Percentiles rank a stretch among this genome's conserved stretches.
phyloP scores from a whole-genome alignment of 1,140 invertebrate species.

The Leptopilina boulardi region DNA sequence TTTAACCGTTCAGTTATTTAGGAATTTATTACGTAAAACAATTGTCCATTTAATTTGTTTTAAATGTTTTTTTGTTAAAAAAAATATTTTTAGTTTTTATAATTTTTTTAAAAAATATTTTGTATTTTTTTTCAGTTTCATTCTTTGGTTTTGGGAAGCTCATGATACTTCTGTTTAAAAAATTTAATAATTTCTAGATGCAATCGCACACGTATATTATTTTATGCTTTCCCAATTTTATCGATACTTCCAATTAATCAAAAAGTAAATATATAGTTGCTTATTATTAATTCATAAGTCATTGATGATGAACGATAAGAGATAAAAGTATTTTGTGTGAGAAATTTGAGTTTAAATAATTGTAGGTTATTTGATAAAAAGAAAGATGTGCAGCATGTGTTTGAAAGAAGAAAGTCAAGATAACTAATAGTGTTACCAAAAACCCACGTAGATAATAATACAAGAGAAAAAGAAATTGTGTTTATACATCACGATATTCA shows the following conservation, averaged over 20 bases:
- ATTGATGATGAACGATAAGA: conserved; percentile 13
- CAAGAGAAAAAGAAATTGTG: conserved; percentile 43
- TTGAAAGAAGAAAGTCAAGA: conserved; percentile 4
- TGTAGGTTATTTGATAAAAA: conserved; percentile 3
- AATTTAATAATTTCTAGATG: too few relatives aligned
- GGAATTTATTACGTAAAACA: background rate
- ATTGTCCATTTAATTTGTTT: background rate
- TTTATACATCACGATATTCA: conserved; percentile 57
- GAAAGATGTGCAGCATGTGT: conserved; percentile 4
- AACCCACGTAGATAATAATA: conserved; percentile 24
- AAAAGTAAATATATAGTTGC: background rate
- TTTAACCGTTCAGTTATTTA: background rate
- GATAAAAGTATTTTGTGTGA: conserved; percentile 26
- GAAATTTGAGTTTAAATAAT: conserved; percentile 14
- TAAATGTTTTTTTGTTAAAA: too few relatives aligned
- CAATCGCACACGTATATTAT: conserved; percentile 30
- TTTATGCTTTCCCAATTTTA: conserved; percentile 50
- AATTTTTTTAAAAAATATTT: background rate
- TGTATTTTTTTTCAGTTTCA: too few relatives aligned
- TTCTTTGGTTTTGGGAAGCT: too few relatives aligned
- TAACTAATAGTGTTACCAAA: conserved; percentile 28
- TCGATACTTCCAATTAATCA: conserved; percentile 47
- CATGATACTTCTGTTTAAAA: background rate
- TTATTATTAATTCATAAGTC: conserved; percentile 18
- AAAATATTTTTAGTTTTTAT: background rate